Base-by-base conservation (phyloP, 2,888 invertebrate species). In the Tetragnatha montana region DNA sequence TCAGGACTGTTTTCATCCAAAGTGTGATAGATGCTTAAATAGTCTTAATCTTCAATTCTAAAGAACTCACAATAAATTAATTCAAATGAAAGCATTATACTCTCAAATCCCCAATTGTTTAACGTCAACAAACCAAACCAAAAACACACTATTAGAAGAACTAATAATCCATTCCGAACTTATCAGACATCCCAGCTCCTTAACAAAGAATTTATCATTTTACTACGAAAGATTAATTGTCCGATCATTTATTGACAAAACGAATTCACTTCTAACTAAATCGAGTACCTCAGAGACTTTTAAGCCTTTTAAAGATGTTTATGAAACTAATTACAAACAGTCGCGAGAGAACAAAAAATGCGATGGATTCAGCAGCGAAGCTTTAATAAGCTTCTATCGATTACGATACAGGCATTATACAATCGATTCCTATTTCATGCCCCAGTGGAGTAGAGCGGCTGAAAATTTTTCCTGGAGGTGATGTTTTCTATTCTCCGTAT, bases 351-450 rank as follows among this genome's bases (percentile, higher is more conserved):
- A 60, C 17, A 60, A 60, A 12, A 60, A 60, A 60, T 10, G 12
- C 60, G 60, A 12, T 60, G 60, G 14, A 60, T 12, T 17, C 60
- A 60, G 60, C 60, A 78, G 21, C 7, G 51, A 12, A 82, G 51
- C 73, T 73, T 71, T 82, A 82, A 82, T 82, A 73, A 82, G 50
- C 69, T 4, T 79, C 17, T 60, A 82, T 82, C 81, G 81, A 82
- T 82, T 73, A 78, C 14, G 78, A 73, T 71, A 73, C 49, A 51
- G 35, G 21, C 19, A 82, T 82, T 71, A 82, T 73, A 73, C 71
- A 82, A 73, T 82, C 71, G 73, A 82, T 82, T 82, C 81, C 73
- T 73, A 82, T 82, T 82, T 82, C 51, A 47, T 47, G 71, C 50
- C 81, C 51, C 73, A 7, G 19, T 21, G 81, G 81, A 51, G 35